phyloP scores from a whole-genome alignment of 2,888 invertebrate species.

The Ophonus ardosiacus region DNA sequence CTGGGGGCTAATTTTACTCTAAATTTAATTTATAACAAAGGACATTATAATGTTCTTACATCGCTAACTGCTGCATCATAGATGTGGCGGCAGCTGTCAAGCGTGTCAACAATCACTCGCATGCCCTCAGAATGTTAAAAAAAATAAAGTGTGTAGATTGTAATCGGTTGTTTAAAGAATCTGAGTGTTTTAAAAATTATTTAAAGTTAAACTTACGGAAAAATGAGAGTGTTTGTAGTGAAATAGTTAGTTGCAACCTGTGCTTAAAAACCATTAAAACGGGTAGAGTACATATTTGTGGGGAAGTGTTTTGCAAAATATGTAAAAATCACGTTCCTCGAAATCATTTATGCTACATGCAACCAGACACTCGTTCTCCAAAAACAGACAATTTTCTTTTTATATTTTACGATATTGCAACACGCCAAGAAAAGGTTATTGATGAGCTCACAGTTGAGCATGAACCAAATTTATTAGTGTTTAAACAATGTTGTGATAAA shows the following conservation, averaged over 20 bases:
- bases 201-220: background rate
- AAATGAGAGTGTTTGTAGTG: background rate
- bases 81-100: slow-evolving; percentile 58
- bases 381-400: too few relatives aligned
- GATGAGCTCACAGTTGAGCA: slow-evolving; percentile 32
- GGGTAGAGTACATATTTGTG: background rate
- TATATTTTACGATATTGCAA: slow-evolving; percentile 66
- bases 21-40: slow-evolving; percentile 67
- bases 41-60: slow-evolving; percentile 42
- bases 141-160: slow-evolving; percentile 29
- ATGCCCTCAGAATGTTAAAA: slow-evolving; percentile 34
- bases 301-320: slow-evolving; percentile 60
- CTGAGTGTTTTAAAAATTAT: slow-evolving; percentile 52
- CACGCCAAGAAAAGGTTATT: slow-evolving; percentile 44
- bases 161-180: slow-evolving; percentile 22
- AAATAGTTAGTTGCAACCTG: background rate
- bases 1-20: background rate
- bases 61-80: slow-evolving; percentile 66
- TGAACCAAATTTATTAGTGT: slow-evolving; percentile 65
- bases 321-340: too few relatives aligned
- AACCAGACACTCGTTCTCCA: too few relatives aligned
- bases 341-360: too few relatives aligned
- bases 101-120: slow-evolving; percentile 59
- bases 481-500: slow-evolving; percentile 29
- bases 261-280: slow-evolving; percentile 19